phyloP scores from a whole-genome alignment of 2,113 vertebrate species.

The Delphinapterus leucas region DNA sequence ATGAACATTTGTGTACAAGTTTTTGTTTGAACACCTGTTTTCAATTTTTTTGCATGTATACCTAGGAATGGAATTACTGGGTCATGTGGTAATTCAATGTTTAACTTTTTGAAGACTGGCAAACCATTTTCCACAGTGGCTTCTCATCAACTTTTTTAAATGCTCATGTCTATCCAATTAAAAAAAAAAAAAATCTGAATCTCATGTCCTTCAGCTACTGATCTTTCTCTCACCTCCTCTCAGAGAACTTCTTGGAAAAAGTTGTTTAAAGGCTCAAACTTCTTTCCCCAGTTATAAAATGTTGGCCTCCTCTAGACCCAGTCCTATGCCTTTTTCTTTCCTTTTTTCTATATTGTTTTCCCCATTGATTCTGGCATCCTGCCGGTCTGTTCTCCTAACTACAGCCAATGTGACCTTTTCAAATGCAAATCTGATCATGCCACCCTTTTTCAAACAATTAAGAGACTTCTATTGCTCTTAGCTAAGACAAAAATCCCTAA shows the following conservation, averaged over 20 bases:
- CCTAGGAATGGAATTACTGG: neutral
- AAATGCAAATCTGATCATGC: conserved; percentile 18
- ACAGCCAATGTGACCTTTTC: neutral
- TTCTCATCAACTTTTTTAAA: neutral
- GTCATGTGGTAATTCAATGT: neutral
- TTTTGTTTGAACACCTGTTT: neutral
- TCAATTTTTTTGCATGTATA: neutral
- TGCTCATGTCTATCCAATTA: neutral
- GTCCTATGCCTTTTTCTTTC: neutral
- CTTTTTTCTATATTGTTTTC: neutral
- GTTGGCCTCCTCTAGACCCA: neutral
- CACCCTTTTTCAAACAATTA: neutral
- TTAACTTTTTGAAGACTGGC: neutral
- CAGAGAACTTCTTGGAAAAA: neutral
- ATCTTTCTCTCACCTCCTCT: neutral
- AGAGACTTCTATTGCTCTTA: neutral
- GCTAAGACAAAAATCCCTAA: neutral
- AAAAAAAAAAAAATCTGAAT: neutral
- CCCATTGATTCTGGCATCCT: neutral
- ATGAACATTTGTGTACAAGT: neutral
- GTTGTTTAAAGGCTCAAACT: neutral
- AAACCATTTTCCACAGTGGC: neutral
- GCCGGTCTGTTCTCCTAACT: neutral
- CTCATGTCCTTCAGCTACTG: neutral
- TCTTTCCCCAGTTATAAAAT: neutral